Conservation (phyloP, 2,797 vertebrate genomes). For the Eulemur rubriventer region DNA sequence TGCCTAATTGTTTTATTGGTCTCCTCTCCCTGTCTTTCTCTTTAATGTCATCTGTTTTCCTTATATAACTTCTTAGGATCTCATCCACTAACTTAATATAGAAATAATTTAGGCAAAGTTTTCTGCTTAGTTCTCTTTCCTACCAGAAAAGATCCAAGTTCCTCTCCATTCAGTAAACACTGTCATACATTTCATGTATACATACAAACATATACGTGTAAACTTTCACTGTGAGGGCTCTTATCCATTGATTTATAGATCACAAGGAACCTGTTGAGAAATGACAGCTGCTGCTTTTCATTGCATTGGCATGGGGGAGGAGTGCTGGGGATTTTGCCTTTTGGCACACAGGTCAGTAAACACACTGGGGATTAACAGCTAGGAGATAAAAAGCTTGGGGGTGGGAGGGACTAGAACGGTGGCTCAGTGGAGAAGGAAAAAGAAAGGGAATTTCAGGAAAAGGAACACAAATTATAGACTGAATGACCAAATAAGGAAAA, state of each 20-base stretch:
- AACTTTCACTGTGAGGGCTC: not conserved
- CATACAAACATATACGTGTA: not conserved
- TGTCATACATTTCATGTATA: not conserved
- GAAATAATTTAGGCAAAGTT: conserved; percentile 37
- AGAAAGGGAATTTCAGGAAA: conserved; percentile 44
- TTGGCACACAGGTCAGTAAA: conserved; percentile 57
- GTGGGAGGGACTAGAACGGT: not conserved
- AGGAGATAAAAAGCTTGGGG: conserved; percentile 1
- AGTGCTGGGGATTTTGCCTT: conserved; percentile 38
- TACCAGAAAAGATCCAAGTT: conserved; percentile 36
- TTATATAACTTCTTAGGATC: not conserved
- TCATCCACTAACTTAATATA: conserved; percentile 34
- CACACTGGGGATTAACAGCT: conserved; percentile 24
- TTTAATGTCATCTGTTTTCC: conserved; percentile 41
- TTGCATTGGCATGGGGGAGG: not conserved
- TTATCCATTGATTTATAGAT: conserved; percentile 29
- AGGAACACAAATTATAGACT: conserved; percentile 4
- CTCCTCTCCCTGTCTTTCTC: conserved; percentile 27
- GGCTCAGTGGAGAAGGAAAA: not conserved
- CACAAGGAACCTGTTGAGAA: conserved; percentile 36
- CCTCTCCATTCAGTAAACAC: not conserved
- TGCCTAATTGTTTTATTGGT: conserved; percentile 6
- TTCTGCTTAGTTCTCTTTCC: conserved; percentile 19
- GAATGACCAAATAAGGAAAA: not conserved
- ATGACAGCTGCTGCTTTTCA: conserved; percentile 45